Conservation (phyloP, 2,113 vertebrate genomes). For the Apodemus speciosus region DNA sequence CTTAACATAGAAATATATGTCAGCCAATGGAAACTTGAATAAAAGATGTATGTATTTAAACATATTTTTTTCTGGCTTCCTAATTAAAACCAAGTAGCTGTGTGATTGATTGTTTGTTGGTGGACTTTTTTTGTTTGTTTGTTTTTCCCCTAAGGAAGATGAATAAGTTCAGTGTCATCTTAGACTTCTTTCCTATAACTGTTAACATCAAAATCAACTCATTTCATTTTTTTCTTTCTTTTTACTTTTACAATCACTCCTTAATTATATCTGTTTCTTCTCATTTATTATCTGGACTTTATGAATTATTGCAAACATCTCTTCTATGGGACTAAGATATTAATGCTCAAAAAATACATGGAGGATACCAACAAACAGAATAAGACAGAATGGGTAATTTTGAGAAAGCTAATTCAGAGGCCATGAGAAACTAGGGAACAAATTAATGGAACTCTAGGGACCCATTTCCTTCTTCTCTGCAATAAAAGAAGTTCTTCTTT, state of each 20-base stretch:
- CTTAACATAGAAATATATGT: neutral
- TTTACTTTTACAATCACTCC: neutral
- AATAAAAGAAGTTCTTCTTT: neutral
- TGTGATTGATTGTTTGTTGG: neutral
- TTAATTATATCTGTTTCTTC: constrained; percentile 14
- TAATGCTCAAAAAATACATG: neutral
- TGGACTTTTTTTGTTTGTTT: too few relatives aligned
- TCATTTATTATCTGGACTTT: neutral
- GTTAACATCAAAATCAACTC: neutral
- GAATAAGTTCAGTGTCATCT: neutral
- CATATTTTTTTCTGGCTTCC: neutral
- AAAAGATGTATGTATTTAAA: neutral
- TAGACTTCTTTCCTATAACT: neutral
- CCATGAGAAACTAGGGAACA: neutral
- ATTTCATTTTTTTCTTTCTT: neutral
- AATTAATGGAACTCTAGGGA: neutral
- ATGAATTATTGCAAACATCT: constrained; percentile 30
- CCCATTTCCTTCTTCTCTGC: neutral
- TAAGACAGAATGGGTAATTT: neutral
- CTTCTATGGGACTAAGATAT: neutral
- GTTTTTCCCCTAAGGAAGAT: constrained; percentile 3
- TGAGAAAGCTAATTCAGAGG: neutral
- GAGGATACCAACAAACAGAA: neutral
- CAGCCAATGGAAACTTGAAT: neutral
- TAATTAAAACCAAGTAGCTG: neutral